Evolutionary conservation across 2,797 vertebrate species (phyloP).

Genomic region (Typhlichthys subterraneus): DNA sequence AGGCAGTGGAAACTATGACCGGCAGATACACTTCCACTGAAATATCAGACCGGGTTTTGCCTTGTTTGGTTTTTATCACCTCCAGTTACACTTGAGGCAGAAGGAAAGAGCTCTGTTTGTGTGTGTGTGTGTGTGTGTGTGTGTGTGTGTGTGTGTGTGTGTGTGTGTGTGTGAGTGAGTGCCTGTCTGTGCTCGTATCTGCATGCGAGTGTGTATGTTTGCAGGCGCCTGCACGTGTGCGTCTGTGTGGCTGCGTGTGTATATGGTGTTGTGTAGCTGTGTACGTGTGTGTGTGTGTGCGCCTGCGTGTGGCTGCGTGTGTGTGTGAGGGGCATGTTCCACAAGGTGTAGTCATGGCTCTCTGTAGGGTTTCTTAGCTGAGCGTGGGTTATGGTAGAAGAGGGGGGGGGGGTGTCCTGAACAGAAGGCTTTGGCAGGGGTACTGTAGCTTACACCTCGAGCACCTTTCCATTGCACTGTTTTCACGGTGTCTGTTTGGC

Average conservation of each 20-base stretch:
- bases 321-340: slow-evolving; percentile 61
- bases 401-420: slow-evolving; percentile 19
- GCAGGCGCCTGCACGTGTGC: no score
- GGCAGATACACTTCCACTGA: no score
- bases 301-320: neutral
- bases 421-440: neutral
- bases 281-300: slow-evolving; percentile 6
- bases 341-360: slow-evolving; percentile 61
- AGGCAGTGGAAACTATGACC: slow-evolving; percentile 36
- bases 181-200: no score
- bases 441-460: neutral
- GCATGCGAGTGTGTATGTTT: slow-evolving; percentile 29
- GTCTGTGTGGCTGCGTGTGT: neutral
- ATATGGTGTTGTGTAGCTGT: neutral
- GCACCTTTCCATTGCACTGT: slow-evolving; percentile 36
- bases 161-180: no score
- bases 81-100: no score
- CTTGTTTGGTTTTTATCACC: no score
- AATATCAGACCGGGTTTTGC: neutral
- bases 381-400: no score
- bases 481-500: slow-evolving; percentile 23
- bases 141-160: no score
- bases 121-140: no score
- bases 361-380: slow-evolving; percentile 1
- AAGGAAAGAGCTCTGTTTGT: no score